Evolutionary conservation across 2,113 vertebrate species (phyloP).

Genomic region (Pangasianodon hypophthalmus): DNA sequence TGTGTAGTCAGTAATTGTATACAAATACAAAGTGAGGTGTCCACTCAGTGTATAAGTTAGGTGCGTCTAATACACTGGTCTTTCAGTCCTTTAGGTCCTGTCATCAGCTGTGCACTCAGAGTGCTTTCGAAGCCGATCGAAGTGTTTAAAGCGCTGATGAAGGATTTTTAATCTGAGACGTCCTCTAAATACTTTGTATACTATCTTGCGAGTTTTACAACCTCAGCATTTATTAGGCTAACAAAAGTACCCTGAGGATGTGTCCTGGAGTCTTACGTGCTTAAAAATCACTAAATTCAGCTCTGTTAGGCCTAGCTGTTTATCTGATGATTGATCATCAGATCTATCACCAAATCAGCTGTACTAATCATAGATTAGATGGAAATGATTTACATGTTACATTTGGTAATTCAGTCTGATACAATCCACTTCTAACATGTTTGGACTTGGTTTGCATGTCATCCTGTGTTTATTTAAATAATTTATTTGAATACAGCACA

Average conservation of each 20-base stretch:
- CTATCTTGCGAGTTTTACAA: background rate
- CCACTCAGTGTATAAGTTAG: background rate
- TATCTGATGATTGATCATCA: background rate
- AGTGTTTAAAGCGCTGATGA: background rate
- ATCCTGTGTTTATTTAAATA: constrained; percentile 1
- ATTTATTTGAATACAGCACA: background rate
- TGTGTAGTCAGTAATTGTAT: background rate
- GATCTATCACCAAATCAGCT: background rate
- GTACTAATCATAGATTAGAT: background rate
- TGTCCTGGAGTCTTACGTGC: background rate
- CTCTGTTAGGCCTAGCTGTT: background rate
- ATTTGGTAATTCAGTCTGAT: constrained; percentile 27
- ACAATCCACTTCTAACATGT: background rate
- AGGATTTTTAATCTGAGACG: background rate
- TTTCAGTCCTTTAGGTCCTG: background rate
- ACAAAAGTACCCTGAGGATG: background rate
- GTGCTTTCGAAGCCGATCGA: background rate
- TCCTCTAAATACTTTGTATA: background rate
- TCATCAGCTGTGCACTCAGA: background rate
- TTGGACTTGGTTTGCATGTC: constrained; percentile 23
- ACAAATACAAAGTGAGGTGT: background rate
- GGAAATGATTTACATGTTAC: background rate
- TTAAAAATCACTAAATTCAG: background rate
- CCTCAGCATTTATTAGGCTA: background rate
- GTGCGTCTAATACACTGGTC: background rate